Evolutionary conservation across 1,140 invertebrate genomes (phyloP), one percentile per base, ranked within the genome.

Genomic region (Diorhabda elongata): DNA sequence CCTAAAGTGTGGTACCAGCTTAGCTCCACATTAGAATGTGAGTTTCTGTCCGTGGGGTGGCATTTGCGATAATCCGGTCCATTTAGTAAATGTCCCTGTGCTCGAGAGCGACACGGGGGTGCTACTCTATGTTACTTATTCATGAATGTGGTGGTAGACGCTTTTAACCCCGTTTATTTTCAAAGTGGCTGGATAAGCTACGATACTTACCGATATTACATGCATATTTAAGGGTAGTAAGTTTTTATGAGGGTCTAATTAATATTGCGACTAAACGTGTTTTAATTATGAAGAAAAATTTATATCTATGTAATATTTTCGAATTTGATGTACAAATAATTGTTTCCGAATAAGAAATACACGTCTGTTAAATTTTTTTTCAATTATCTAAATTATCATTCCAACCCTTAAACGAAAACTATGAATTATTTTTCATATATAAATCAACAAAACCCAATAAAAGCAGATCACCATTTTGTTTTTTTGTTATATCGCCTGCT

Each of bases 111-210:
- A 44, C n/a, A 42, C 60, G 59, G 52, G 68, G 68, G 71, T 69
- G 71, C 71, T 62, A 72, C 66, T 71, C 66, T 67, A 68, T 74
- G 68, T 69, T 76, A 73, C 72, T 69, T 76, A 76, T 76, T 76
- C 75, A 76, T 76, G 73, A 69, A 70, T 69, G 69, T 67, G 73
- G 70, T 74, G 72, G 73, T 69, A 69, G 70, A 59, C 66, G 74
- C 69, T 74, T 76, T 75, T 76, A 74, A 76, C 75, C 75, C 75
- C 73, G 69, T 74, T 74, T 74, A 71, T 69, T 69, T 63, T 42
- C 67, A 67, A 75, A 75, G 70, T 73, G 72, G 66, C 70, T 64
- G 69, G 69, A 70, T 71, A 67, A 69, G 58, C 68, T 43, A 52
- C 63, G 43, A 58, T 64, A 66, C 64, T 72, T 64, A 57, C 47